A percentile compares a stretch with the other conserved stretches of the same genome.
Evolutionary conservation across 2,888 invertebrate species (phyloP).

Genomic region (Bellardia pandia): DNA sequence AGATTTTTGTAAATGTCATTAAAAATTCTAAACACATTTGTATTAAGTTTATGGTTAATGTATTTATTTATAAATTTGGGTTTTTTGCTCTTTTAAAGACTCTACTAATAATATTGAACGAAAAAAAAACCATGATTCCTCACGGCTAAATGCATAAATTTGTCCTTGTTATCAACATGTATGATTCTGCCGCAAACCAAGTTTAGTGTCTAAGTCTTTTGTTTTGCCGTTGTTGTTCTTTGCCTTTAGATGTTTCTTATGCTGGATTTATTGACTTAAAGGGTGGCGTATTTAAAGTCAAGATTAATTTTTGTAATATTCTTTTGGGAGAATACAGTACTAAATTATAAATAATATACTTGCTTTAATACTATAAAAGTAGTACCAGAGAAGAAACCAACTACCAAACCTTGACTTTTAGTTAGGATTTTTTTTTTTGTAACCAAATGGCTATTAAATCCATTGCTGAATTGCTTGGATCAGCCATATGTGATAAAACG

Average conservation of each 20-base stretch:
- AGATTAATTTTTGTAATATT: conserved; percentile 65
- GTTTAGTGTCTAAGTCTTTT: conserved; percentile 66
- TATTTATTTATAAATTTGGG: not conserved
- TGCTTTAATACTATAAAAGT: not conserved
- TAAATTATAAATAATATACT: conserved; percentile 20
- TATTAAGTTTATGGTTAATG: conserved; percentile 30
- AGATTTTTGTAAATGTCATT: conserved; percentile 45
- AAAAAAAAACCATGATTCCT: conserved; percentile 55
- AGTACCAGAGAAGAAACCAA: not conserved
- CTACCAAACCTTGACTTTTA: conserved; percentile 61
- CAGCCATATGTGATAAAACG: conserved; percentile 46
- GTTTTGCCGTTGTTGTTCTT: conserved; percentile 19
- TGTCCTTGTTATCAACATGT: conserved; percentile 60
- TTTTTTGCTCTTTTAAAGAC: conserved; percentile 26
- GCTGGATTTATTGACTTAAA: conserved; percentile 29
- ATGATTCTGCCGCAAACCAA: conserved; percentile 34
- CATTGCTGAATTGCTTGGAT: not conserved
- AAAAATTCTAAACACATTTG: conserved; percentile 65
- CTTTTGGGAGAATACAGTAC: not conserved
- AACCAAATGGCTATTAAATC: not conserved
- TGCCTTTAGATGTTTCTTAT: conserved; percentile 6
- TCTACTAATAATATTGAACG: not conserved
- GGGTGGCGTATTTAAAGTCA: conserved; percentile 68
- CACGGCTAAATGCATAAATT: conserved; percentile 58
- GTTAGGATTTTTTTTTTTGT: conserved; percentile 23